Evolutionary conservation across 2,113 vertebrate genomes (phyloP), one percentile per base, ranked within the genome.

Genomic region (Smithornis capensis): DNA sequence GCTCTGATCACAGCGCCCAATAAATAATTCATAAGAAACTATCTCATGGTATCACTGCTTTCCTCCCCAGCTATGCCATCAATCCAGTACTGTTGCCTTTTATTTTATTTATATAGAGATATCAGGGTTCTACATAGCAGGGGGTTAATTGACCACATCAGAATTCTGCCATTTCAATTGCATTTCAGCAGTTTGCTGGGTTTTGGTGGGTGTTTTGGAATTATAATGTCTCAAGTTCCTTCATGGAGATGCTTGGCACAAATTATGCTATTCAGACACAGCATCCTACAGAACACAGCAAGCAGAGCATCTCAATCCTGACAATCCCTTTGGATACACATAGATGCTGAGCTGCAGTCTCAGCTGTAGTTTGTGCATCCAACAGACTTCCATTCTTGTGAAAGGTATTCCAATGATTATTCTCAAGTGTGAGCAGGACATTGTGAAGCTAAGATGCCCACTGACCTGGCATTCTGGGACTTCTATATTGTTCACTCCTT

Each of bases 11-110:
- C 77, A 86, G 80, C 3, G 0, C 42, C 65, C 31, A 57, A 74
- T 97, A 90, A 96, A 97, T 97, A 92, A 98, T 97, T 96, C 82
- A 95, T 87, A 44, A 63, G 87, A 62, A 64, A 68, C 85, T 80
- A 86, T 87, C 64, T 75, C 76, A 55, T 75, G 79, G 79, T 82
- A 84, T 74, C 14, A 25, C 38, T 74, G 59, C 76, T 93, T 87
- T 94, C 59, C 75, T 92, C 74, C 81, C 53, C 74, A 90, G 84
- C n/a, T 89, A 84, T 35, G 64, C 70, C 65, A 71, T 53, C 85
- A 92, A 78, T 52, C 42, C 73, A 77, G 62, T 37, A 19, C 82
- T 75, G 56, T 44, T 87, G 38, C 65, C 87, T 77, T 91, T 71
- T 88, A 62, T 84, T 92, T 65, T 83, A 73, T 95, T 95, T 91